Conservation (phyloP, 1,140 invertebrate species). For the Phthorimaea operculella region DNA sequence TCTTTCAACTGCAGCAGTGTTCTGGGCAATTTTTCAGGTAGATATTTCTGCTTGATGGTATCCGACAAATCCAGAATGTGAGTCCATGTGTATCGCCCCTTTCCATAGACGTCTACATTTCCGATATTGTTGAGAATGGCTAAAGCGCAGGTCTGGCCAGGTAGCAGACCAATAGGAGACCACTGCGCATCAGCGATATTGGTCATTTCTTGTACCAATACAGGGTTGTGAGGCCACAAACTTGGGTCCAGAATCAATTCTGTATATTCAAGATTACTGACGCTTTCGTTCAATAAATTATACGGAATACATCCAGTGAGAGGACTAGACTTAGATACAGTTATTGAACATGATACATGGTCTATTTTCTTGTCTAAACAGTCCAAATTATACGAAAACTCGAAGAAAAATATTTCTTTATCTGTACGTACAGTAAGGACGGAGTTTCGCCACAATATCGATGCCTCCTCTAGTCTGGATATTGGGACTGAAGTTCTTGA, state of each 20-base stretch:
- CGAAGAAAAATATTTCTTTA: conserved; percentile 35
- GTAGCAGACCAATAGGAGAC: conserved; percentile 32
- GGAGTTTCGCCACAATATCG: conserved; percentile 32
- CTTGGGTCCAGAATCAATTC: conserved; percentile 41
- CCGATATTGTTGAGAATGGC: conserved; percentile 48
- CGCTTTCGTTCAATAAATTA: conserved; percentile 22
- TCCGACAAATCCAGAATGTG: conserved; percentile 33
- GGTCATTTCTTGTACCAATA: conserved; percentile 33
- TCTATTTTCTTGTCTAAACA: conserved; percentile 44
- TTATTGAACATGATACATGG: conserved; percentile 26
- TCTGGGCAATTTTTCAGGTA: conserved; percentile 15
- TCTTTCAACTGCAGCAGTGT: conserved; percentile 29
- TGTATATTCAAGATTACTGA: conserved; percentile 37
- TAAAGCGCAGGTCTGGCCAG: conserved; percentile 29
- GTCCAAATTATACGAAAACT: conserved; percentile 38
- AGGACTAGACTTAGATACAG: conserved; percentile 30
- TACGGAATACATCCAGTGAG: conserved; percentile 25
- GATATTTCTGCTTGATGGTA: conserved; percentile 22
- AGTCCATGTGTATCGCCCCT: conserved; percentile 20
- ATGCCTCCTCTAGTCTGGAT: conserved; percentile 34
- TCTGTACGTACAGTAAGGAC: conserved; percentile 26
- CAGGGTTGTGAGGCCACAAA: conserved; percentile 43
- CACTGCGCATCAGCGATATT: conserved; percentile 27
- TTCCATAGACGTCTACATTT: conserved; percentile 35
- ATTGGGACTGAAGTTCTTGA: conserved; percentile 28